These are phyloP conservation scores for Trypoxylus dichotomus DNA, from an alignment of 1,140 invertebrate species.

Conservation along the genomic window DNA sequence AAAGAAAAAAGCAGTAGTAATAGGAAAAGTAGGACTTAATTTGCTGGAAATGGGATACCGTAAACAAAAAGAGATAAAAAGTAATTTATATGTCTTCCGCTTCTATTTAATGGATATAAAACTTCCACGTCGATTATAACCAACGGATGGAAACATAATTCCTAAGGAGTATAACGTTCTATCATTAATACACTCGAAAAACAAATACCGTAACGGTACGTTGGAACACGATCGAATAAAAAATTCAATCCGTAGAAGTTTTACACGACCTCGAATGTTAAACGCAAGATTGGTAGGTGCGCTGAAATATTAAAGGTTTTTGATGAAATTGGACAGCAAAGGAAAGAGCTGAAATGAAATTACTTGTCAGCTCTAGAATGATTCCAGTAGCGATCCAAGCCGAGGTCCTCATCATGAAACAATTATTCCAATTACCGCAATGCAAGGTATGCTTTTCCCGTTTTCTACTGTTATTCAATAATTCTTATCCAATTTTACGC, in stretches of 20 bases:
- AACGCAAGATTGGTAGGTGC: conserved; percentile 32
- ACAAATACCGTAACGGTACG: no score
- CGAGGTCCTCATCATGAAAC: conserved; percentile 38
- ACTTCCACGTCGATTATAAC: not conserved
- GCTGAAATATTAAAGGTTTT: conserved; percentile 46
- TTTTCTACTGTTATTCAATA: conserved; percentile 19
- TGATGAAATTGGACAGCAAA: conserved; percentile 43
- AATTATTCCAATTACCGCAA: conserved; percentile 41
- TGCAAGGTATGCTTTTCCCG: conserved; percentile 36
- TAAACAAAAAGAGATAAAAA: not conserved
- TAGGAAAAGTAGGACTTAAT: not conserved
- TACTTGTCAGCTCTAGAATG: conserved; percentile 39
- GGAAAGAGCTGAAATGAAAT: conserved; percentile 38
- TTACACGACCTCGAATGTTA: conserved; percentile 27
- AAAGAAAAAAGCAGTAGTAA: not conserved
- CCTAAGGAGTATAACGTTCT: not conserved
- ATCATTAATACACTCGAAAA: not conserved
- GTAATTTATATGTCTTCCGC: not conserved
- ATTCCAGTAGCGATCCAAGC: conserved; percentile 35
- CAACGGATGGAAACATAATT: not conserved
- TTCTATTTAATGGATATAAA: not conserved
- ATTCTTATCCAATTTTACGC: conserved; percentile 14
- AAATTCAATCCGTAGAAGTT: not conserved
- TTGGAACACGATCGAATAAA: not conserved
- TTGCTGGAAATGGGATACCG: not conserved